Evolutionary conservation across 1,140 invertebrate species (phyloP), one percentile per base, ranked within the genome.

Genomic region (Kradibia gibbosae): DNA sequence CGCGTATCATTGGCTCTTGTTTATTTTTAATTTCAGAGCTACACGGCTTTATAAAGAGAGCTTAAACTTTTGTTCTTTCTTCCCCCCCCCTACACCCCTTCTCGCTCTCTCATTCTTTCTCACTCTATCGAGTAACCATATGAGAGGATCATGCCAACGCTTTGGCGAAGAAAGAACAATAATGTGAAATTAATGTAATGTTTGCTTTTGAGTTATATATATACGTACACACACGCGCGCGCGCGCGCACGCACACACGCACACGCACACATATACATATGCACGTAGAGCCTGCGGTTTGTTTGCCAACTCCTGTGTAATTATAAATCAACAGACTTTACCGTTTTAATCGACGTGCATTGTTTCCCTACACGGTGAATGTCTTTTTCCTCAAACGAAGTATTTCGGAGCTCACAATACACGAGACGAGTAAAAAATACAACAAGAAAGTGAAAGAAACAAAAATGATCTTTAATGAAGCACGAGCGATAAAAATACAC

Each of bases 401-500:
- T 45, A 45, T n/a, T 71, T 45, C 22, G 45, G 22, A 8, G 39
- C 20, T 25, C 25, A 34, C 36, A 45, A 71, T 57, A 65, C 36
- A 22, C 1, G n/a, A 36, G 36, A 65, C 15, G 20, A 65, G n/a
- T 36, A 45, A n/a, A 45, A 70, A 70, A 34, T 31, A 62, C 39
- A 5, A 20, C 31, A 53, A 67, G 76, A 78, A 78, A 78, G 76
- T 78, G 76, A 78, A 78, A 70, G 76, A 78, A 50, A 78, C 57
- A 36, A 48, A 77, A 65, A 67, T 70, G 70, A 78, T n/a, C 45
- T 28, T 65, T 28, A 79, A 67, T 78, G 76, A 79, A 71, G 42
- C 50, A 70, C 45, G 60, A 78, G 28, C 28, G 65, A 72, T 79
- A 79, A 79, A 67, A 31, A 60, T 57, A 45, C 34, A 79, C 67